phyloP scores from a whole-genome alignment of 2,888 invertebrate genomes.

The Tipula confusa region DNA sequence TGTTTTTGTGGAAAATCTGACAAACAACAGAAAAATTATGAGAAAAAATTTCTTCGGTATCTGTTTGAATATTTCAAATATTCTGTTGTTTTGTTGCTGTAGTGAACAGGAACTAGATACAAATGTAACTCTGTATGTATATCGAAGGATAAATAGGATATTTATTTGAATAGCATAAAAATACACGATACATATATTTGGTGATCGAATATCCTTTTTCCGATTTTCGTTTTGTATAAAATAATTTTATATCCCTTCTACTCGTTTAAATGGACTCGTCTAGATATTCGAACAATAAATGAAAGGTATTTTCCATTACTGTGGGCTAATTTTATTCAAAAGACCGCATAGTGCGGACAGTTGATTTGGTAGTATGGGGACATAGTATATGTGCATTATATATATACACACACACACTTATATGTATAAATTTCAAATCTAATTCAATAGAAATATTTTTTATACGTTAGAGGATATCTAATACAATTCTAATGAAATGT shows the following conservation, averaged over 20 bases:
- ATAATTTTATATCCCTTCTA: not conserved
- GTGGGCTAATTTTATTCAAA: not conserved
- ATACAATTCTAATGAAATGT: not conserved
- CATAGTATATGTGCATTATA: not conserved
- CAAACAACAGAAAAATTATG: not conserved
- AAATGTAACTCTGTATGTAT: not conserved
- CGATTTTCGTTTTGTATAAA: not conserved
- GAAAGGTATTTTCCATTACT: not conserved
- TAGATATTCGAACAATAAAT: not conserved
- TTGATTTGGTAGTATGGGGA: not conserved
- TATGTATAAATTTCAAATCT: not conserved
- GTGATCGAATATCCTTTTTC: not conserved
- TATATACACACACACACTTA: too few relatives aligned
- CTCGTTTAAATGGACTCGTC: not conserved
- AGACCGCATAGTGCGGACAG: not conserved
- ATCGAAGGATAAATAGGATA: not conserved
- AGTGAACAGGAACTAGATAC: not conserved
- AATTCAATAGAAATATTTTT: not conserved
- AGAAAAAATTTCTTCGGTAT: not conserved
- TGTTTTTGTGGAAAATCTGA: not conserved
- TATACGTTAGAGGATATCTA: not conserved
- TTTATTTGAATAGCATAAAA: not conserved
- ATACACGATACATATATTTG: not conserved
- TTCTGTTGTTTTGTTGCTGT: not conserved
- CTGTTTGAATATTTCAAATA: too few relatives aligned